Conservation (phyloP, 2,888 invertebrate genomes). For the Tortrix viridana region DNA sequence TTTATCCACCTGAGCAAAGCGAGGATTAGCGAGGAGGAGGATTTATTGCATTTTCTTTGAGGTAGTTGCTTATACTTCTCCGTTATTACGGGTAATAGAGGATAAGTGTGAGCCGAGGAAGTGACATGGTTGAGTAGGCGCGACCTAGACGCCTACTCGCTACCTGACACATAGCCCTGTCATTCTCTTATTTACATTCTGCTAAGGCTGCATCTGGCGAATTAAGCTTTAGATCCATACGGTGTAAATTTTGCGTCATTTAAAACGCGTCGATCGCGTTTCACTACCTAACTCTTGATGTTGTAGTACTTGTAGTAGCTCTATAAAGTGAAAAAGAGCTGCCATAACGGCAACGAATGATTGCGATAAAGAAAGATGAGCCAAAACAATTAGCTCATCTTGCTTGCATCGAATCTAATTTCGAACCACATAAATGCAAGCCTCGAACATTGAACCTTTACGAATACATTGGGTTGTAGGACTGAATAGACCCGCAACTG, state of each 20-base stretch:
- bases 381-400: too few relatives aligned
- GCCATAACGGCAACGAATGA: too few relatives aligned
- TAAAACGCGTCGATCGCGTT: too few relatives aligned
- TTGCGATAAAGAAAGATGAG: too few relatives aligned
- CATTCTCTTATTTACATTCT: slow-evolving; percentile 21
- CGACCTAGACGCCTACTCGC: slow-evolving; percentile 46
- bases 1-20: too few relatives aligned
- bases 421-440: slow-evolving; percentile 16
- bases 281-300: too few relatives aligned
- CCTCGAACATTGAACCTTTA: slow-evolving; percentile 29
- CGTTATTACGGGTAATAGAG: slow-evolving; percentile 10
- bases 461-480: slow-evolving; percentile 20
- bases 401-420: too few relatives aligned
- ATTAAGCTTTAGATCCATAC: slow-evolving; percentile 2
- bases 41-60: slow-evolving; percentile 2
- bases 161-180: slow-evolving; percentile 14
- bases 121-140: slow-evolving; percentile 52
- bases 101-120: slow-evolving; percentile 41
- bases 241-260: too few relatives aligned
- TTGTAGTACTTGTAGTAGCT: too few relatives aligned
- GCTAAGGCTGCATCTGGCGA: slow-evolving; percentile 13
- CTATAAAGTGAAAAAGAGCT: too few relatives aligned
- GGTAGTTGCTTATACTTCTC: not conserved
- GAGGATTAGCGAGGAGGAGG: too few relatives aligned
- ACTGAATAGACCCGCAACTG: not conserved